Evolutionary conservation across 2,888 invertebrate genomes (phyloP), one percentile per base, ranked within the genome.

Genomic region (Heterodera filipjevi): DNA sequence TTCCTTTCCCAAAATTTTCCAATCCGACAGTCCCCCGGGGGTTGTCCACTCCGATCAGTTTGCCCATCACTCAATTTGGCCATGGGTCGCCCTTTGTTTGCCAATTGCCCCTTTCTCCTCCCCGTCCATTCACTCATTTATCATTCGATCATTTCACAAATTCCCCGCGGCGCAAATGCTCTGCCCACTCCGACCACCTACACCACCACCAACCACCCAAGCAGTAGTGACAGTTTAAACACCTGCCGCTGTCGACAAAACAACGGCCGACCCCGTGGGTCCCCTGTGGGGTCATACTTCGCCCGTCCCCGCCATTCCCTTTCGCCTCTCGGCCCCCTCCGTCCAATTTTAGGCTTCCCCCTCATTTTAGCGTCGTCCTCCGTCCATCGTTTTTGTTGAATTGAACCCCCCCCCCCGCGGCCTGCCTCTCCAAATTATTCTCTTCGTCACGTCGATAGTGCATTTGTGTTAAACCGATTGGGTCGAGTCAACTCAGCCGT

Each of bases 401-500:
- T 19, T 49, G 49, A 49, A 27, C n/a, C 12, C 27, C 59, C n/a
- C n/a, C 27, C 27, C n/a, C 59, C 59, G n/a, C n/a, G n/a, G n/a
- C n/a, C n/a, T n/a, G n/a, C n/a, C 59, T 27, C 59, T 12, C 59
- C 39, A 12, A 39, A 39, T 39, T 27, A 16, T 22, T 19, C 10
- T 2, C 10, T 59, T n/a, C 59, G n/a, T 59, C 59, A 59, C 53
- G 22, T 59, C 59, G 59, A 59, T 59, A 59, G 59, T 59, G 59
- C 59, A 59, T 59, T 59, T 59, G 59, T 59, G 59, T 59, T 59
- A 59, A 59, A 59, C 59, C 59, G 59, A 59, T 59, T 59, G 59
- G 59, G 59, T 59, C 59, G n/a, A n/a, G 27, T 5, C 22, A 27
- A n/a, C 59, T 59, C 59, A 59, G 59, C 59, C 53, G 53, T 53